phyloP scores from a whole-genome alignment of 2,113 vertebrate species.

The Toxostoma redivivum region DNA sequence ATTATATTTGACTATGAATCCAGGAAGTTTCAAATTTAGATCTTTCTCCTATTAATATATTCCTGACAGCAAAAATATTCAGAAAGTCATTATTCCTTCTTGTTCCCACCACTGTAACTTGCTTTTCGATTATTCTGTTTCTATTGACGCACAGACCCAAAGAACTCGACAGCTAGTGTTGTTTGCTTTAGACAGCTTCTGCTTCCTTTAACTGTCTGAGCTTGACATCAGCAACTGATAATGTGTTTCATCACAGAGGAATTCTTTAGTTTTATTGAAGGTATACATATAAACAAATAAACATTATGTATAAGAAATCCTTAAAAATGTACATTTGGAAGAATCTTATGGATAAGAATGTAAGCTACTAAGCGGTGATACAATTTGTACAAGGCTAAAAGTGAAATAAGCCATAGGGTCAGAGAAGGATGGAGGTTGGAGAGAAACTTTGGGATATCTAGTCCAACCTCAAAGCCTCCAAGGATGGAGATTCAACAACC shows the following conservation, averaged over 20 bases:
- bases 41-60: neutral
- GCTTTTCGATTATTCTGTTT: neutral
- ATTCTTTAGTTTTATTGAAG: neutral
- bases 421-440: neutral
- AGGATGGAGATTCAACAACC: neutral
- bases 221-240: neutral
- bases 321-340: neutral
- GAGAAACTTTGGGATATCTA: neutral
- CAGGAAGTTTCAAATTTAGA: neutral
- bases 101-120: neutral
- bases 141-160: neutral
- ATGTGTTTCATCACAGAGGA: neutral
- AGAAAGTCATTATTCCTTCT: neutral
- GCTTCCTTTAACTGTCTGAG: neutral
- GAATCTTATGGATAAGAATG: neutral
- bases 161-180: rapidly evolving
- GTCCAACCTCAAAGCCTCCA: neutral
- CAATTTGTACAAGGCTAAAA: neutral
- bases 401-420: neutral
- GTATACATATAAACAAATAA: neutral
- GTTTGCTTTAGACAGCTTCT: neutral
- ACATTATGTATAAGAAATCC: neutral
- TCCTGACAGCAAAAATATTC: neutral
- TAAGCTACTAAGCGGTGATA: neutral
- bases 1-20: neutral